Conservation (phyloP, 2,113 vertebrate species). For the Murina feae region DNA sequence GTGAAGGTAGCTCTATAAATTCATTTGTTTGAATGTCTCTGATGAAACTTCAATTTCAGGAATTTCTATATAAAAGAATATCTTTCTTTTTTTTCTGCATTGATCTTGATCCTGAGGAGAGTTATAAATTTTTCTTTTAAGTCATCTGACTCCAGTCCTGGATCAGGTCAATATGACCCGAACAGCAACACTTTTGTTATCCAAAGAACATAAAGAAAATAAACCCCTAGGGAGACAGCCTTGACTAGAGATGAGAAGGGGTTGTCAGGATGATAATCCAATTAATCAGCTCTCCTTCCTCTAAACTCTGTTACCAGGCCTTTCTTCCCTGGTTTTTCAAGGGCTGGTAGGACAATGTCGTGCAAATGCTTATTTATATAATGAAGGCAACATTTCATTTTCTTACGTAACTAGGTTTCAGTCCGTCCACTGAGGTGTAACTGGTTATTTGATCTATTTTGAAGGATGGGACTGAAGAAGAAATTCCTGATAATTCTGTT, state of each 20-base stretch:
- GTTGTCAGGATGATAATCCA: constrained; percentile 61
- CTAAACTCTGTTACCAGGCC: constrained; percentile 10
- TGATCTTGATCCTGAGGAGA: constrained; percentile 71
- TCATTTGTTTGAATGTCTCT: constrained; percentile 74
- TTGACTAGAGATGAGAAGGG: constrained; percentile 61
- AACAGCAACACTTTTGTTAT: constrained; percentile 69
- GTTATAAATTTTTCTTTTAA: constrained; percentile 73
- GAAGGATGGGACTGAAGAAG: neutral
- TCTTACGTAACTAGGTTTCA: constrained; percentile 51
- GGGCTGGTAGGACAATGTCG: constrained; percentile 47
- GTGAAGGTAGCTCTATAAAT: constrained; percentile 63
- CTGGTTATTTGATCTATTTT: constrained; percentile 35
- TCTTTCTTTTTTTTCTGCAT: constrained; percentile 56
- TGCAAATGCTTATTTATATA: constrained; percentile 54
- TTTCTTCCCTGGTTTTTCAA: constrained; percentile 52
- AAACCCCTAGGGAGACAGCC: constrained; percentile 63
- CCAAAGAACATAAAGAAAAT: constrained; percentile 75
- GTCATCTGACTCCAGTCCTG: constrained; percentile 65
- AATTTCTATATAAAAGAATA: constrained; percentile 56
- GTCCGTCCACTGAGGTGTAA: constrained; percentile 4
- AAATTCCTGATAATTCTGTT: neutral
- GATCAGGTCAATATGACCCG: constrained; percentile 69
- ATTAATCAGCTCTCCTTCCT: constrained; percentile 60
- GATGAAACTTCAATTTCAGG: constrained; percentile 72
- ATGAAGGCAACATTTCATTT: constrained; percentile 55